Percentiles rank a stretch among this genome's conserved stretches.
These are phyloP conservation scores for Zonotrichia albicollis DNA, from an alignment of 2,797 vertebrate species.

Conservation along the genomic window DNA sequence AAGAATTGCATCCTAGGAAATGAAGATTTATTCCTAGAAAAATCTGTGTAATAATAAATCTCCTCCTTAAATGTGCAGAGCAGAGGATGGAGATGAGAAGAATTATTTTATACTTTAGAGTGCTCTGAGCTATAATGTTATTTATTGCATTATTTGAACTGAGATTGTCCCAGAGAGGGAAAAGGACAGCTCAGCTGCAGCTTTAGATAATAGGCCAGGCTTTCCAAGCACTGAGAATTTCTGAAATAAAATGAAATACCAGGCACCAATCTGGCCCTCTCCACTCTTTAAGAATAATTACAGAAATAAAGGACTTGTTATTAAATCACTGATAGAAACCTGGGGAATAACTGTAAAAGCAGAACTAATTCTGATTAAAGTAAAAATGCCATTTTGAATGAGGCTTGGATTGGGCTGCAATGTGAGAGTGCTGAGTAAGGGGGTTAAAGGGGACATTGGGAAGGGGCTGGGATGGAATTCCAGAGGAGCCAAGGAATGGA, in stretches of 20 bases:
- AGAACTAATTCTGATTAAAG: not conserved
- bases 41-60: not conserved
- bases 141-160: not conserved
- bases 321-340: not conserved
- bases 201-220: not conserved
- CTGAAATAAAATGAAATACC: not conserved
- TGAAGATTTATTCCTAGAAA: not conserved
- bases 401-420: not conserved
- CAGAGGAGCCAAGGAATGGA: not conserved
- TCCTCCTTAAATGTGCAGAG: not conserved
- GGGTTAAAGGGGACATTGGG: not conserved
- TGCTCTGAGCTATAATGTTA: not conserved
- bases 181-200: not conserved
- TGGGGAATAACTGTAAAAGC: not conserved
- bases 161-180: not conserved
- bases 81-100: not conserved
- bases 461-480: not conserved
- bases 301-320: not conserved
- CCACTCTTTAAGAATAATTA: not conserved
- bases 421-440: not conserved
- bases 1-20: not conserved
- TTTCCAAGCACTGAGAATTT: not conserved
- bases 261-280: not conserved
- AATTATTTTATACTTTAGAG: not conserved
- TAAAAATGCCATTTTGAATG: not conserved